Percentiles rank a stretch among this genome's conserved stretches.
Conservation (phyloP, 2,888 invertebrate genomes). For the Cecidostiba fungosa region DNA sequence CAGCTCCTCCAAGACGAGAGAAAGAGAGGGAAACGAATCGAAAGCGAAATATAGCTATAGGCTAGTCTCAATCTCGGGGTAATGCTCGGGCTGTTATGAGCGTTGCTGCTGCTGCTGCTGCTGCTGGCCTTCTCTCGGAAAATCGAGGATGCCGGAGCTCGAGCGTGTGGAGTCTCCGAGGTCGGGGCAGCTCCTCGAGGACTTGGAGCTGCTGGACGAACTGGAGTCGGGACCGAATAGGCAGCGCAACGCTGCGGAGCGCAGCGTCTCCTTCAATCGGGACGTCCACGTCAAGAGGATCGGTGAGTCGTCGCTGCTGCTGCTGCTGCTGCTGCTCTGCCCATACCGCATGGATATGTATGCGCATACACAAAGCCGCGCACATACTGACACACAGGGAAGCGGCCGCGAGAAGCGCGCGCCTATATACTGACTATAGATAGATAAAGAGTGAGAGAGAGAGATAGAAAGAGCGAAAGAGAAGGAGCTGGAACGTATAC, state of each 20-base stretch:
- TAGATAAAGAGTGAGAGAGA: background rate
- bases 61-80: constrained; percentile 36
- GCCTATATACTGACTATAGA: background rate
- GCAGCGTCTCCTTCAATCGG: constrained; percentile 92
- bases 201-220: constrained; percentile 1
- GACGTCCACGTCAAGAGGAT: constrained; percentile 95
- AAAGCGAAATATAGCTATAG: constrained; percentile 28
- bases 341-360: constrained; percentile 34
- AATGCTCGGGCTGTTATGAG: constrained; percentile 70
- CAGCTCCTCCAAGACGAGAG: constrained; percentile 29
- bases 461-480: background rate
- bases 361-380: constrained; percentile 42
- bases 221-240: constrained; percentile 9
- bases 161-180: constrained; percentile 82
- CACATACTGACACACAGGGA: background rate
- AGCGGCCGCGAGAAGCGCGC: constrained; percentile 8
- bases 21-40: constrained; percentile 48
- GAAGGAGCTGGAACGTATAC: background rate
- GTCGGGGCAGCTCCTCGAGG: constrained; percentile 67
- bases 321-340: constrained; percentile 16
- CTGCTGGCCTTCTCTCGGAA: background rate
- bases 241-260: constrained; percentile 82
- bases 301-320: constrained; percentile 83
- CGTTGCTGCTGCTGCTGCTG: background rate
- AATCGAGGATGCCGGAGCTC: constrained; percentile 81